Conservation (phyloP, 2,888 invertebrate genomes). For the Hirtodrosophila duncani region DNA sequence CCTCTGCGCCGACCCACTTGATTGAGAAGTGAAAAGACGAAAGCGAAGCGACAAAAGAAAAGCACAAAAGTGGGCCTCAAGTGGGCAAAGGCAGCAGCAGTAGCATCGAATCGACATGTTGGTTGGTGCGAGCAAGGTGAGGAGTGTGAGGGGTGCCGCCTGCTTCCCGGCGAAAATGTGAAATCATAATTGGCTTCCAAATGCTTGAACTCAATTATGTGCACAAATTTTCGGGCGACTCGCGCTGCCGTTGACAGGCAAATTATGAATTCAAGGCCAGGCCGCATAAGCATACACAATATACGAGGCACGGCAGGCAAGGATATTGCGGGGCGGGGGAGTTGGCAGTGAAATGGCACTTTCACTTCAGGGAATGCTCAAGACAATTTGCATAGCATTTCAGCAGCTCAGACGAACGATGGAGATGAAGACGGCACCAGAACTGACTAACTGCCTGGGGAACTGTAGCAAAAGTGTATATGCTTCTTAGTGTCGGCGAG, state of each 20-base stretch:
- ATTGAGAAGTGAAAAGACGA: slow-evolving; percentile 58
- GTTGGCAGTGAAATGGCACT: slow-evolving; percentile 54
- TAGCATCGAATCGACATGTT: background rate
- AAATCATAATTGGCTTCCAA: slow-evolving; percentile 73
- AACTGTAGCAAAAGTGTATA: slow-evolving; percentile 10
- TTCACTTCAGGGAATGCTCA: slow-evolving; percentile 54
- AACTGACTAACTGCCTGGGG: slow-evolving; percentile 4
- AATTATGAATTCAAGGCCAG: slow-evolving; percentile 70
- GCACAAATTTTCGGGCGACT: slow-evolving; percentile 43
- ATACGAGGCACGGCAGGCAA: background rate
- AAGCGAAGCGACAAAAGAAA: slow-evolving; percentile 9
- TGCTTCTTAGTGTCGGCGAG: too few relatives aligned
- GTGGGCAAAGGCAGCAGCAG: slow-evolving; percentile 9
- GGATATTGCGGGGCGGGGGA: background rate
- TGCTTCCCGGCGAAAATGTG: slow-evolving; percentile 44
- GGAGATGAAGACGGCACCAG: slow-evolving; percentile 1
- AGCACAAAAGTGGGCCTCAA: slow-evolving; percentile 1
- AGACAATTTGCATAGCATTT: slow-evolving; percentile 65
- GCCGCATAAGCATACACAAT: slow-evolving; percentile 13
- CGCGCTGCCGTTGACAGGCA: slow-evolving; percentile 66
- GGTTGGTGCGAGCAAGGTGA: background rate
- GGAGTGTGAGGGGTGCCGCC: background rate
- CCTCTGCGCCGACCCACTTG: slow-evolving; percentile 40
- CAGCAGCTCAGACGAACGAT: too few relatives aligned
- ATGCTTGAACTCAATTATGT: slow-evolving; percentile 73